Percentiles rank a stretch among this genome's conserved stretches.
These are phyloP conservation scores for Monomorium pharaonis DNA, from an alignment of 1,140 invertebrate genomes.

Conservation along the genomic window DNA sequence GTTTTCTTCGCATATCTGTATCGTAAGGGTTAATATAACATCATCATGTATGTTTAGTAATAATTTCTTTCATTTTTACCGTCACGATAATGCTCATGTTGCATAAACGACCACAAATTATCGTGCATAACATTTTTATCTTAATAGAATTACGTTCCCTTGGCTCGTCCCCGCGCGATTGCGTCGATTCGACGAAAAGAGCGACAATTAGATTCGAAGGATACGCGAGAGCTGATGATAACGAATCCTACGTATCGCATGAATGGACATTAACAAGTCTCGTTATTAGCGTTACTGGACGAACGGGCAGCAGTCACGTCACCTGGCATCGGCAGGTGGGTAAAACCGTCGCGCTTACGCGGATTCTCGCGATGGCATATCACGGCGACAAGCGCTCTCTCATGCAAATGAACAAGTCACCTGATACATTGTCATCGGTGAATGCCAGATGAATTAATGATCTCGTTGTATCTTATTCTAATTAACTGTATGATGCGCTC, in stretches of 20 bases:
- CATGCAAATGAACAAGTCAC: neutral
- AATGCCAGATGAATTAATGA: conserved; percentile 49
- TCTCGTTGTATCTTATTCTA: conserved; percentile 49
- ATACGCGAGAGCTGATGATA: neutral
- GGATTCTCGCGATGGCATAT: conserved; percentile 3
- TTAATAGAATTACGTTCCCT: neutral
- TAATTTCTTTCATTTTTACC: neutral
- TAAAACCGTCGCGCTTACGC: conserved; percentile 27
- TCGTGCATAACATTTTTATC: neutral
- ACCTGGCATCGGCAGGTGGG: neutral
- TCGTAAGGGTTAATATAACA: neutral
- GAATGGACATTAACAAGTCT: neutral
- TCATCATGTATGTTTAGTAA: neutral
- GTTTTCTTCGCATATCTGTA: no score
- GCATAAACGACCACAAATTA: neutral
- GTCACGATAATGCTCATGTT: neutral
- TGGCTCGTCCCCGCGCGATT: neutral
- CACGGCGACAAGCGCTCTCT: neutral
- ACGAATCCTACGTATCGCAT: neutral
- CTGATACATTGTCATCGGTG: conserved; percentile 18
- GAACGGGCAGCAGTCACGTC: neutral
- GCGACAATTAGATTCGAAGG: neutral
- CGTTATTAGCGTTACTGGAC: neutral
- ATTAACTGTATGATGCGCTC: conserved; percentile 32
- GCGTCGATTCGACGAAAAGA: neutral